Base-by-base conservation (phyloP, 1,140 invertebrate genomes). In the Aphis gossypii region DNA sequence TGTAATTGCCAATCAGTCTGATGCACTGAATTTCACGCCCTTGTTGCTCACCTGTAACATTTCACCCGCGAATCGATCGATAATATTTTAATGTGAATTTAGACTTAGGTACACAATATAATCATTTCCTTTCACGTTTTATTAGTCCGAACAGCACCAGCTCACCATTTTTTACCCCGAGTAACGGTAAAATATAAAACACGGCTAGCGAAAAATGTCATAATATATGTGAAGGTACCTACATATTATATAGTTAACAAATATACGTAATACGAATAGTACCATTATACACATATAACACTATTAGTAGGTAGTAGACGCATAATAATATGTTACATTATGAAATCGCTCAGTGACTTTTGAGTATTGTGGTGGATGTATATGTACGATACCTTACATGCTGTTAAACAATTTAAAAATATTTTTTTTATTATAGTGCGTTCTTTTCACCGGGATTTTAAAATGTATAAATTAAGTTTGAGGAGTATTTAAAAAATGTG, bases 1-100 rank as follows among this genome's bases (percentile, higher is more conserved):
- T 60, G 89, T 68, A 89, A 89, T 68, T 68, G 38, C 14, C 88
- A 89, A 89, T 89, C 88, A 89, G 35, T 56, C 51, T 89, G 48
- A 54, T 89, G 48, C 35, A 89, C 88, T 86, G 41, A 30, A 25
- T 86, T 44, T 88, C 11, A 87, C 44, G 44, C 44, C 14, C 41
- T 18, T 6, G 30, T 48, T 18, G 84, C 23, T 87, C 84, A 48
- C 84, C 84, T 87, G 30, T 87, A 48, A n/a, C 30, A 88, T 35
- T 88, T 21, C 86, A 51, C 46, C 86, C 9, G 41, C 21, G 86
- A 48, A 35, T 48, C 46, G 44, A 51, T 86, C 82, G 35, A 41
- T 38, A 83, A 83, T 83, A 83, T 83, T 41, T 41, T 38, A 21
- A 41, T 83, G 60, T n/a, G 5, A 76, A 76, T n/a, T 35, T 35